Evolutionary conservation across 2,113 vertebrate genomes (phyloP), one percentile per base, ranked within the genome.

Genomic region (Aythya baeri): DNA sequence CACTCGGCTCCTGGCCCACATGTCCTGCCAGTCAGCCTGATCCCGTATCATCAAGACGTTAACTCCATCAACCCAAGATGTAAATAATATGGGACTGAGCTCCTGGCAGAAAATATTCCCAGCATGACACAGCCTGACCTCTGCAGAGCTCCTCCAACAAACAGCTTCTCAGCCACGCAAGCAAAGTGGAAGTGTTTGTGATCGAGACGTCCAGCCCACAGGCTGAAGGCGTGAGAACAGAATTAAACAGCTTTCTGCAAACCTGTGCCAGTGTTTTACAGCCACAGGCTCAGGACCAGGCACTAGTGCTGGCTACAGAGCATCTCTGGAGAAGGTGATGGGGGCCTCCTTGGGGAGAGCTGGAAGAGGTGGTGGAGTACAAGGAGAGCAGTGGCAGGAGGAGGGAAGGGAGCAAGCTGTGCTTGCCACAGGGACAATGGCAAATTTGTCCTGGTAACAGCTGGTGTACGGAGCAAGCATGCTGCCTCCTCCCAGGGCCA

Each of bases 271-370:
- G 49, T 41, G 41, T 41, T 41, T 41, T 41, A 41, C 41, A 61
- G 14, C 44, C 44, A 4, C 49, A 61, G 50, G n/a, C 10, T 34
- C 67, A 44, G 49, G 34, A 43, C 5, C 0, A 0, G 25, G 17
- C 70, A 83, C 31, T 36, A 41, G 22, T 36, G n/a, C 21, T 10
- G 21, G 58, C 34, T 22, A 26, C 75, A 43, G 29, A 57, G 23
- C 23, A 73, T 5, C 27, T 83, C 27, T 59, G 22, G 41, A 80
- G 44, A 23, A 10, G 9, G 26, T 50, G 54, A 59, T 4, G 9
- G 18, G 5, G 4, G 2, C 0, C 0, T 31, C 7, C 9, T 7
- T 36, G 41, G 10, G 32, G 11, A 50, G 27, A 88, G 4, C 7
- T 55, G 5, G 26, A 31, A 44, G 71, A 27, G 20, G 12, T 73